Conservation (phyloP, 2,888 invertebrate species). For the Axea sp. region DNA sequence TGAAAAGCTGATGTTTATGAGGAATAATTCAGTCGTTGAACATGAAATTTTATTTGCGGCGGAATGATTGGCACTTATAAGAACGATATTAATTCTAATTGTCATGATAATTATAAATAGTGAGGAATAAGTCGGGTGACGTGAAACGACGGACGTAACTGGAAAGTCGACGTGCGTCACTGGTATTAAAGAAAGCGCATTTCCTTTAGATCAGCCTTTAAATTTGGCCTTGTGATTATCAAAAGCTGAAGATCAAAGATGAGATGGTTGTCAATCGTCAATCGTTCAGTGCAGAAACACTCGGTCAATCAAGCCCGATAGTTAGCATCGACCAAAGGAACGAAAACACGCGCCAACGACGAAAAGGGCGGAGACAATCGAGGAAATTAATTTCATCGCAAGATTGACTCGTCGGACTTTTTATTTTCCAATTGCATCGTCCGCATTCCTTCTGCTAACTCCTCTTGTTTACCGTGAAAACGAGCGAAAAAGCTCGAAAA, state of each 20-base stretch:
- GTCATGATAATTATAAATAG: too few species aligned
- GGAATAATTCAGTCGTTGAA: too few species aligned
- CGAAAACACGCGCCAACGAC: constrained; percentile 1
- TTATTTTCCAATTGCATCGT: too few species aligned
- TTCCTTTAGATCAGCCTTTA: constrained; percentile 27
- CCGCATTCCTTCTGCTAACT: too few species aligned
- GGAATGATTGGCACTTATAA: not conserved
- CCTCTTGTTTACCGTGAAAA: too few species aligned
- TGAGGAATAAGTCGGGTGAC: too few species aligned
- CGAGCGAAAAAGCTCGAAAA: too few species aligned
- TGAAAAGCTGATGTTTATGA: constrained; percentile 10
- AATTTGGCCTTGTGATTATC: constrained; percentile 33
- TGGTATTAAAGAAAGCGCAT: constrained; percentile 10
- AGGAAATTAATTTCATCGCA: constrained; percentile 23
- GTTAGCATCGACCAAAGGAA: constrained; percentile 17
- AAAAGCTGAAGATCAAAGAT: constrained; percentile 31
- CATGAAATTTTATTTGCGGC: too few species aligned
- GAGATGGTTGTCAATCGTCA: constrained; percentile 8
- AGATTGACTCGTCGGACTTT: constrained; percentile 3
- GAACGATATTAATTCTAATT: too few species aligned
- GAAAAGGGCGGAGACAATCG: not conserved
- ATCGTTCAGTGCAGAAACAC: constrained; percentile 13
- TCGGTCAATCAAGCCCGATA: constrained; percentile 39
- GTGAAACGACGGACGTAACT: too few species aligned
- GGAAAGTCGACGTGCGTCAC: constrained; percentile 8